These are phyloP conservation scores for Patella pellucida DNA, from an alignment of 2,888 invertebrate genomes.

Conservation along the genomic window DNA sequence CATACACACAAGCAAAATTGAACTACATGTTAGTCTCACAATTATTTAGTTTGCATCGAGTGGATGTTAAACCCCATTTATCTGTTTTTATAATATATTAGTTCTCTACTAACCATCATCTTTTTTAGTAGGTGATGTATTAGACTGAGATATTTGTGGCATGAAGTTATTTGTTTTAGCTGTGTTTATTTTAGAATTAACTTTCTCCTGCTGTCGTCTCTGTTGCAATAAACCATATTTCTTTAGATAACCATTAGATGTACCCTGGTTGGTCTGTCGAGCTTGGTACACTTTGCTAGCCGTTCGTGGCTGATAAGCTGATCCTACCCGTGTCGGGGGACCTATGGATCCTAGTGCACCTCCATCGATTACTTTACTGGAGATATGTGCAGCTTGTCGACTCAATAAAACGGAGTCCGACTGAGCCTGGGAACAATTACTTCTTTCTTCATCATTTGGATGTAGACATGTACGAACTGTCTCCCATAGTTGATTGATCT, in stretches of 20 bases:
- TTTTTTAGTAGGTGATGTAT: conserved; percentile 4
- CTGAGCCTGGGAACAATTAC: conserved; percentile 18
- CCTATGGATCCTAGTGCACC: conserved; percentile 43
- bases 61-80: too few relatives aligned
- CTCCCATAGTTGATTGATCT: conserved; percentile 69
- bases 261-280: neutral
- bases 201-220: conserved; percentile 41
- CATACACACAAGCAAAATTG: too few relatives aligned
- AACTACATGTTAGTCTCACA: too few relatives aligned
- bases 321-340: conserved; percentile 18
- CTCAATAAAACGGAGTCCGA: conserved; percentile 19
- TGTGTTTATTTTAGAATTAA: neutral
- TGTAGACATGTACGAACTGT: conserved; percentile 65
- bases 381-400: conserved; percentile 51
- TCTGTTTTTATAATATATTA: too few relatives aligned
- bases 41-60: too few relatives aligned
- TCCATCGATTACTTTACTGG: conserved; percentile 63
- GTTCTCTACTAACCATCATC: neutral
- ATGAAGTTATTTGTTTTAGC: neutral
- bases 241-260: conserved; percentile 38
- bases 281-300: conserved; percentile 15
- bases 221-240: conserved; percentile 52
- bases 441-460: conserved; percentile 26
- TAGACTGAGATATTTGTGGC: neutral
- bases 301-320: conserved; percentile 25